A percentile compares a stretch with the other conserved stretches of the same genome.
Conservation (phyloP, 1,140 invertebrate species). For the Amyelois transitella region DNA sequence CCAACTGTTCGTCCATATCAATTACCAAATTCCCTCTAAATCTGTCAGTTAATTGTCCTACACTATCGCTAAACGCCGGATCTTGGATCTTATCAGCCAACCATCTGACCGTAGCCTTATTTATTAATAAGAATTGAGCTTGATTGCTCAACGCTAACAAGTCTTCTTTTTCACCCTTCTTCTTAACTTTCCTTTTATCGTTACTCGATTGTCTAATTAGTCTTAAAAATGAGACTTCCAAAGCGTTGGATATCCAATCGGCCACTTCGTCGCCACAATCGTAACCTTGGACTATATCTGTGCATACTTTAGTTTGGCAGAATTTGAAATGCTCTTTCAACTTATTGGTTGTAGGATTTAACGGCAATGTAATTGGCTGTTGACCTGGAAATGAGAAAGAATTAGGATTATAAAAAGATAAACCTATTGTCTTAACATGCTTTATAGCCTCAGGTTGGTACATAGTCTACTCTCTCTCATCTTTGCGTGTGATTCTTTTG, state of each 20-base stretch:
- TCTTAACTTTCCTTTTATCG: constrained; percentile 45
- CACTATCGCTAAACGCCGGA: constrained; percentile 66
- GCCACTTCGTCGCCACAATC: constrained; percentile 89
- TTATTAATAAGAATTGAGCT: constrained; percentile 91
- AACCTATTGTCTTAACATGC: no score
- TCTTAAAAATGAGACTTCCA: constrained; percentile 79
- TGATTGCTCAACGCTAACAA: constrained; percentile 88
- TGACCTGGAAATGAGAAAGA: constrained; percentile 68
- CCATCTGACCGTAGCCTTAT: constrained; percentile 83
- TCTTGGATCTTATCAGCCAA: constrained; percentile 77
- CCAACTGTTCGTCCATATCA: constrained; percentile 78
- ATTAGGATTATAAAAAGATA: no score
- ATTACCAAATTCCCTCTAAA: constrained; percentile 83
- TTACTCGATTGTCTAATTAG: constrained; percentile 79
- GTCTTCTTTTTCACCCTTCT: constrained; percentile 42
- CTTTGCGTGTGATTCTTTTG: no score
- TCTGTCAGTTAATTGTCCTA: constrained; percentile 76
- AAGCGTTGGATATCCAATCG: constrained; percentile 82
- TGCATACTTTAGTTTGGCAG: constrained; percentile 89
- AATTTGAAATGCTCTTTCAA: constrained; percentile 54
- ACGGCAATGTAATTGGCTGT: constrained; percentile 64
- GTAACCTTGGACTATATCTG: constrained; percentile 83
- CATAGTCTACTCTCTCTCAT: no score
- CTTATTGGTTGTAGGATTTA: constrained; percentile 35
- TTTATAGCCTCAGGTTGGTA: no score